Conservation (phyloP, 2,888 invertebrate species). For the Rugalucina vietnamica region DNA sequence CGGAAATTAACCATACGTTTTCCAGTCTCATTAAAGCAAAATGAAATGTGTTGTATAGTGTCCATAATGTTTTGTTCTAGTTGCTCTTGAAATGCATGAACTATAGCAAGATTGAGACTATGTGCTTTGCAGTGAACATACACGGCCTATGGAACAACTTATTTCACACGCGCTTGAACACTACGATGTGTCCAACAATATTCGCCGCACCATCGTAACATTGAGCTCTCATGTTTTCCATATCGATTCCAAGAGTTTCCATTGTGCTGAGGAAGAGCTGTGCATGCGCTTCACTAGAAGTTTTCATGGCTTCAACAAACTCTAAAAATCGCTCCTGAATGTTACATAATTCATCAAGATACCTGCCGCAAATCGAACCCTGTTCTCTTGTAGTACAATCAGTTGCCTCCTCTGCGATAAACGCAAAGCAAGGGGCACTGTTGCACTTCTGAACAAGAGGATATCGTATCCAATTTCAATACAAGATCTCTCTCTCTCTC, state of each 20-base stretch:
- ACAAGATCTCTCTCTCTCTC: too few species aligned
- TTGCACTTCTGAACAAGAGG: neutral
- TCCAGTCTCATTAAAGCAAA: slow-evolving; percentile 16
- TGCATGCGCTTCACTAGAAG: slow-evolving; percentile 24
- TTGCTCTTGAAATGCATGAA: neutral
- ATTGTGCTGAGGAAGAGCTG: slow-evolving; percentile 2
- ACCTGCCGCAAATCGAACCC: neutral
- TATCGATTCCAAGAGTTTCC: slow-evolving; percentile 7
- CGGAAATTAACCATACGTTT: slow-evolving; percentile 9
- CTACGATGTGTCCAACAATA: slow-evolving; percentile 34
- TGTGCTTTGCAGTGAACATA: slow-evolving; percentile 50
- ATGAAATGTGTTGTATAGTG: neutral
- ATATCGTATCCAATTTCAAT: too few species aligned
- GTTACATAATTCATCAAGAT: neutral
- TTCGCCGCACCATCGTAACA: slow-evolving; percentile 51
- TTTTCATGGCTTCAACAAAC: slow-evolving; percentile 5
- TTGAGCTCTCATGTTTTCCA: slow-evolving; percentile 47
- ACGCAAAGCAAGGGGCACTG: neutral
- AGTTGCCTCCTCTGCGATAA: neutral
- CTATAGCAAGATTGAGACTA: slow-evolving; percentile 35
- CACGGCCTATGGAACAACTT: slow-evolving; percentile 22
- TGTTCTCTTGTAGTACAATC: neutral
- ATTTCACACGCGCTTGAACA: slow-evolving; percentile 35
- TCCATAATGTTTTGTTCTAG: slow-evolving; percentile 12
- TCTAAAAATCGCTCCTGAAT: neutral